Percentiles rank a stretch among this genome's conserved stretches.
Evolutionary conservation across 2,797 vertebrate species (phyloP).

Genomic region (Girardinus metallicus): DNA sequence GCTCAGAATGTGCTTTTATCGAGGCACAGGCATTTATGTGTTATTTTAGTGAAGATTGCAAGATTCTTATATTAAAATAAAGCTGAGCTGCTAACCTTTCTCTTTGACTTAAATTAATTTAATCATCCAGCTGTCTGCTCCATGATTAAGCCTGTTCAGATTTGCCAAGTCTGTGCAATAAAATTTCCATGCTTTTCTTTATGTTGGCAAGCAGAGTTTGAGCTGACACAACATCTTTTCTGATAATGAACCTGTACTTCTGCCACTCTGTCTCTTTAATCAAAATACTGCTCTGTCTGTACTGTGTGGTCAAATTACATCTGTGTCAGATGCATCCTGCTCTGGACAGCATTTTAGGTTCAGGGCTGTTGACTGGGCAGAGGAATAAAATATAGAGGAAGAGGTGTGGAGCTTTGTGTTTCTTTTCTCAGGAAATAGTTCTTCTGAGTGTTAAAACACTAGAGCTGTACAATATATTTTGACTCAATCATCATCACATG

Average conservation of each 20-base stretch:
- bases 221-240: slow-evolving; percentile 45
- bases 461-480: not conserved
- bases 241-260: slow-evolving; percentile 36
- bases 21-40: not conserved
- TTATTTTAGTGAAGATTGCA: slow-evolving; percentile 32
- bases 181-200: slow-evolving; percentile 21
- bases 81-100: slow-evolving; percentile 6
- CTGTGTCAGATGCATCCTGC: not conserved
- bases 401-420: not conserved
- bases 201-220: slow-evolving; percentile 5
- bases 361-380: not conserved
- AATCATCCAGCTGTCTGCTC: slow-evolving; percentile 16
- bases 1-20: not conserved
- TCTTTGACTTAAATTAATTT: slow-evolving; percentile 35
- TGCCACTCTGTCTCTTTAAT: slow-evolving; percentile 35
- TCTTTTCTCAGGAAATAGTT: not conserved
- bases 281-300: slow-evolving; percentile 36
- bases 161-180: slow-evolving; percentile 27
- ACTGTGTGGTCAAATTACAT: slow-evolving; percentile 24
- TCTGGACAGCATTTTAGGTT: slow-evolving; percentile 9
- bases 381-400: not conserved
- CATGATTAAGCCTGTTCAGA: slow-evolving; percentile 43
- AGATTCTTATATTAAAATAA: slow-evolving; percentile 24
- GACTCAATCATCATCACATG: not conserved
- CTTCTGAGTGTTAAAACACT: not conserved